Evolutionary conservation across 2,113 vertebrate species (phyloP).

Genomic region (Vicugna pacos): DNA sequence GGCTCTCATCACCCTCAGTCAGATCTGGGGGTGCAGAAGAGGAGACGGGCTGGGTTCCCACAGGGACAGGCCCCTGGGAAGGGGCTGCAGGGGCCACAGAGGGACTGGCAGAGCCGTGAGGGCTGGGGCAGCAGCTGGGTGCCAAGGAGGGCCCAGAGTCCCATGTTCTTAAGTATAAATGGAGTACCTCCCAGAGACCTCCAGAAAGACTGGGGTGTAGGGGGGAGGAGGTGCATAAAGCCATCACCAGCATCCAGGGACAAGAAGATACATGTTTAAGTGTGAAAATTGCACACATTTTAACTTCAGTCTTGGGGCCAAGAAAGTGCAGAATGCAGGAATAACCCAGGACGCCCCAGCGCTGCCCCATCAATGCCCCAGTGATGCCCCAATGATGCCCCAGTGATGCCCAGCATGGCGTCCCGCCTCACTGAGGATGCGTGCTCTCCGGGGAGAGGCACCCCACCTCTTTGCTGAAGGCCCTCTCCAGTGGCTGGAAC

Average conservation of each 20-base stretch:
- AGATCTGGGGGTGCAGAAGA: rapidly evolving
- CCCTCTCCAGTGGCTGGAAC: not conserved
- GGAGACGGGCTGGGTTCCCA: rapidly evolving
- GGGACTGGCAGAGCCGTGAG: not conserved
- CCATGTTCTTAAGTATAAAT: rapidly evolving
- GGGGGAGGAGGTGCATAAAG: rapidly evolving
- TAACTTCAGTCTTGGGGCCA: not conserved
- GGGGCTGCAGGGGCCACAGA: not conserved
- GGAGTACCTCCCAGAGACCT: no score
- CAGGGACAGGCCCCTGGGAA: not conserved
- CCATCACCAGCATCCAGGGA: not conserved
- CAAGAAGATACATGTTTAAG: rapidly evolving
- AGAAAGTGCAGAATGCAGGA: rapidly evolving
- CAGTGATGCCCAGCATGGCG: rapidly evolving
- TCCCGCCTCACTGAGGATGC: rapidly evolving
- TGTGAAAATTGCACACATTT: not conserved
- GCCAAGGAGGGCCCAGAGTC: no score
- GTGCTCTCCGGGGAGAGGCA: not conserved
- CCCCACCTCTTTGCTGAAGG: not conserved
- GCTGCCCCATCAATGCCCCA: no score
- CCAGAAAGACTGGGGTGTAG: rapidly evolving
- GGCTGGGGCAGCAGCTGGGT: not conserved
- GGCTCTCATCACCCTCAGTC: not conserved
- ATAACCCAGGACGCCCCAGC: rapidly evolving
- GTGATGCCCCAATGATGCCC: not conserved